Evolutionary conservation across 1,140 invertebrate genomes (phyloP), one percentile per base, ranked within the genome.

Genomic region (Ceratoteleas bidentatus): DNA sequence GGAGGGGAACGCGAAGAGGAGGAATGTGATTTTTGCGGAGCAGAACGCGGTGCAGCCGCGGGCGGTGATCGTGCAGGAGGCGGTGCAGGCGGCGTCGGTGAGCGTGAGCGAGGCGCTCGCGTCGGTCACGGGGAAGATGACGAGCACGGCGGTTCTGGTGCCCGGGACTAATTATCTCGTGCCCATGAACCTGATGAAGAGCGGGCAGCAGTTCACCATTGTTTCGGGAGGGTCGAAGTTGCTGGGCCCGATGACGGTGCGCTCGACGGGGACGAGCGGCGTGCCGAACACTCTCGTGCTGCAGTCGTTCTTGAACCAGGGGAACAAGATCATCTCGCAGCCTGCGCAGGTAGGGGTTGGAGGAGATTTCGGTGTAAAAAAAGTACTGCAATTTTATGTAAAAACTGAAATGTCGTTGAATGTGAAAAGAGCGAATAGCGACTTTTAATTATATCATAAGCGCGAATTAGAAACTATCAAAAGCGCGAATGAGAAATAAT

Each of bases 141-240:
- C 91, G 61, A 83, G 92, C 3, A 93, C 94, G 3, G 93, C 94
- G 0, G 93, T 95, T 2, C 82, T 95, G 16, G 94, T 95, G 85
- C 93, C 94, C 15, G 94, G 94, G 0, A 88, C 88, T 3, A 95
- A 95, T 87, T 94, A 95, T 82, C 92, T 95, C 53, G 85, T 95
- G 56, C 94, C 94, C 0, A 94, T 80, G 77, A 80, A 80, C 24
- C 50, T 95, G 87, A 92, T 95, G 34, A 95, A 95, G 88, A 93
- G 94, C 10, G 93, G 94, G 3, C 94, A 95, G 73, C 94, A 95
- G 70, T 94, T 95, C 54, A 94, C 94, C 0, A 94, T 95, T 50
- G 94, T 95, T 0, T 94, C 94, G 49, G 93, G 94, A 10, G 93
- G 93, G 0, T 94, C 93, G 4, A 95, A 95, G 84, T 89, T 95